Percentiles rank a stretch among this genome's conserved stretches.
Evolutionary conservation across 2,113 vertebrate genomes (phyloP).

Genomic region (Nettapus auritus): DNA sequence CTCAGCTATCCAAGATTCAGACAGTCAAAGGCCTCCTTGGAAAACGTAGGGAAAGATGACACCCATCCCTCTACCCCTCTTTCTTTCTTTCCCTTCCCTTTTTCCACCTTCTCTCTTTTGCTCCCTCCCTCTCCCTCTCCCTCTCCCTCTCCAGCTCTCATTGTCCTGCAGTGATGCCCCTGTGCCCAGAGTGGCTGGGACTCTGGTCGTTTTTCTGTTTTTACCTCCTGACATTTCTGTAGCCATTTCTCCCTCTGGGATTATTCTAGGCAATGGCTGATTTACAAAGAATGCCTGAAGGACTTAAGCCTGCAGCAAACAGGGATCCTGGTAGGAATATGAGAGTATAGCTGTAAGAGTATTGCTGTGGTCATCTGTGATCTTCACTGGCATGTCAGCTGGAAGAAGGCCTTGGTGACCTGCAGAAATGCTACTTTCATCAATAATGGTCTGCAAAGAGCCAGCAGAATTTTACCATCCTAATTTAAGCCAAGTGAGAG

Average conservation of each 20-base stretch:
- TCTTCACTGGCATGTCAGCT: neutral
- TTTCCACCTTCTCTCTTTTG: no score
- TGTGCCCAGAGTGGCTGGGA: neutral
- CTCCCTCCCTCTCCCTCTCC: neutral
- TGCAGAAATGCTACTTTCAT: neutral
- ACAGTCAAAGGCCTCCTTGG: neutral
- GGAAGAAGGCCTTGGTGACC: neutral
- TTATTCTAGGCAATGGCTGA: neutral
- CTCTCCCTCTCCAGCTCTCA: neutral
- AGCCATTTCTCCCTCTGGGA: neutral
- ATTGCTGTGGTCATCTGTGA: neutral
- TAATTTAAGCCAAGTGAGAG: neutral
- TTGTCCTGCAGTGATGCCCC: neutral
- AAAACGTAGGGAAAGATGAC: neutral
- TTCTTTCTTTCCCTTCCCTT: accelerated
- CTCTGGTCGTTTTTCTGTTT: neutral
- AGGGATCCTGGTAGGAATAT: neutral
- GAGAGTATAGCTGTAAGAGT: neutral
- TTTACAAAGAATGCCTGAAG: neutral
- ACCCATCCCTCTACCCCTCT: no score
- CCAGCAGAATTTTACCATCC: neutral
- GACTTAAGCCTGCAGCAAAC: neutral
- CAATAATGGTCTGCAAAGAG: neutral
- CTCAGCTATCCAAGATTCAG: neutral
- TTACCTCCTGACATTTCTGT: neutral